Conservation (phyloP, 2,113 vertebrate genomes). For the western clawed frog (Xenopus tropicalis) region UCB_Xtro_10.0 CM004449.2:133203001-133203500, state of each 20-base stretch:
- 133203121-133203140: no score
- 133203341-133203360: no score
- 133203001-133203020: no score
- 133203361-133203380: neutral
- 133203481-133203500: conserved; percentile 52
- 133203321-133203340: neutral
- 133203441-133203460: conserved; percentile 61
- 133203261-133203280: no score
- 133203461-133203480: conserved; percentile 58
- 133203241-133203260: no score
- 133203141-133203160: neutral
- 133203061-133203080: conserved; percentile 31
- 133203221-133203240: no score
- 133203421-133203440: conserved; percentile 50
- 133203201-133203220: no score
- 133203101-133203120: neutral
- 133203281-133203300: no score
- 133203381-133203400: conserved; percentile 50
- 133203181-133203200: no score
- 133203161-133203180: neutral
- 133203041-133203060: no score
- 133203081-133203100: conserved; percentile 31
- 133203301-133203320: no score
- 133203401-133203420: conserved; percentile 59
- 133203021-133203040: no score